Evolutionary conservation across 2,113 vertebrate genomes (phyloP).

Genomic region (Vombatus ursinus): DNA sequence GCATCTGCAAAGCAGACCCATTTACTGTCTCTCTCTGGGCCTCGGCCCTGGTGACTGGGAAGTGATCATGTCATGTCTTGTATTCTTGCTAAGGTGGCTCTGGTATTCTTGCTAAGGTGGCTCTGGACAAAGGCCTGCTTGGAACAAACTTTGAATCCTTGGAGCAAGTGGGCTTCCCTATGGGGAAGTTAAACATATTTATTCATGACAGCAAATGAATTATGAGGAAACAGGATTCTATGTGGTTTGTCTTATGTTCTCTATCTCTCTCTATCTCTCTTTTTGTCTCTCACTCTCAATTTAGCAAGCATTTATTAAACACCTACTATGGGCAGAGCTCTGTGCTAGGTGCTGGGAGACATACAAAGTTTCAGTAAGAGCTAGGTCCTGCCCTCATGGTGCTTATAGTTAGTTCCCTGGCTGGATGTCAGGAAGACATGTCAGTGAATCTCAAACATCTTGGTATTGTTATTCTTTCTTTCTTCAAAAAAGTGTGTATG

Average conservation of each 20-base stretch:
- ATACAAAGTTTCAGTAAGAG: background rate
- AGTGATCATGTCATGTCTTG: background rate
- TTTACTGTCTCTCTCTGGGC: background rate
- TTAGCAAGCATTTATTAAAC: background rate
- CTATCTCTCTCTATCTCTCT: background rate
- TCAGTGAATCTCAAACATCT: background rate
- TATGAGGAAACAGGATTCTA: background rate
- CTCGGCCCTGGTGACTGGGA: background rate
- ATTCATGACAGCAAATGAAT: background rate
- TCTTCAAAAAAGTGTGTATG: background rate
- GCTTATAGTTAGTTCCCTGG: background rate
- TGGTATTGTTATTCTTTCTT: background rate
- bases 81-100: background rate
- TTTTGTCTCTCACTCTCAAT: background rate
- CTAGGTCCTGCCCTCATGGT: background rate
- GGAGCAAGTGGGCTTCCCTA: background rate
- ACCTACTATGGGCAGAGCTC: background rate
- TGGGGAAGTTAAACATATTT: background rate
- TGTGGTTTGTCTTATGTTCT: background rate
- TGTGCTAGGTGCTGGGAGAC: background rate
- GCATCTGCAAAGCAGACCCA: background rate
- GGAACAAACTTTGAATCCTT: background rate
- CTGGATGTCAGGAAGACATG: background rate
- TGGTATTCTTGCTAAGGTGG: background rate
- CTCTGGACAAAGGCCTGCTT: background rate